Evolutionary conservation across 1,140 invertebrate species (phyloP), one percentile per base, ranked within the genome.

Genomic region (Papilio polyxenes): DNA sequence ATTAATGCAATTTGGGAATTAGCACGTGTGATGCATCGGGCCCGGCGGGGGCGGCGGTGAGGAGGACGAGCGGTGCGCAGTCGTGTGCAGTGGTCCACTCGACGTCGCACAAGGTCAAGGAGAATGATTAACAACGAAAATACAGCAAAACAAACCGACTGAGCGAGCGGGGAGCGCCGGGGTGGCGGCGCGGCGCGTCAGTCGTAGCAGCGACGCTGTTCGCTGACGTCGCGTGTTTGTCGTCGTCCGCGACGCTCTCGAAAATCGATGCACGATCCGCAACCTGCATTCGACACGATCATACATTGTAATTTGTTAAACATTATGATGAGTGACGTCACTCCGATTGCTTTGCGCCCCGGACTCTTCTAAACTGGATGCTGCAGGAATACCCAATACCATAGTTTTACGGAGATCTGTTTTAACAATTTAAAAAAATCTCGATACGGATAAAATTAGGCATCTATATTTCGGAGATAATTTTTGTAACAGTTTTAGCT

Each of bases 61-160:
- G 91, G 87, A 88, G 88, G 91, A 92, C 85, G 92, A 90, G 93
- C 92, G 92, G 91, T 92, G 91, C 88, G 89, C 91, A 92, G 87
- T 93, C 91, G 92, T 94, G 92, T 94, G 92, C 93, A 93, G 92
- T 93, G 93, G 93, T 92, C 93, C 92, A 94, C 93, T 94, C 92
- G 87, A 89, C 93, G 91, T 93, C 92, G 93, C 92, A 94, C 93
- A 94, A 94, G 93, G 93, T 94, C 93, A 94, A 94, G 92, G 93
- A 93, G 93, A 94, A 94, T 94, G 93, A 94, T 94, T 94, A 94
- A 94, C 93, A 94, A 93, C 93, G 92, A 94, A 94, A 94, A 94
- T 94, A 94, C 93, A 94, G 93, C 93, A 94, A 94, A 94, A 94
- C 93, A 94, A 94, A 93, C 91, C 87, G 92, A 90, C 88, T 87